Evolutionary conservation across 2,888 invertebrate genomes (phyloP).

Genomic region (Lamproptera curius): DNA sequence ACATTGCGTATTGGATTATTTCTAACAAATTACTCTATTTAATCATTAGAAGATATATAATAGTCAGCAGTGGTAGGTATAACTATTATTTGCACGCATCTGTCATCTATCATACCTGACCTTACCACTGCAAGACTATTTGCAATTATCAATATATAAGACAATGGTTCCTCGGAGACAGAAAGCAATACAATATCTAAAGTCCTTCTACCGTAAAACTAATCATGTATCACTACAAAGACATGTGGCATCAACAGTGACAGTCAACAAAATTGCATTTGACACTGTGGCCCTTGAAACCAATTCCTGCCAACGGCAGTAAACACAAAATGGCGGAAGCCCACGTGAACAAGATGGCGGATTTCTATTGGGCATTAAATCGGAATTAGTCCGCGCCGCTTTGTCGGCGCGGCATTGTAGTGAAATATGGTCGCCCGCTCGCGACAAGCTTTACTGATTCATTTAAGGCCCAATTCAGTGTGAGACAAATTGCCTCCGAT

Average conservation of each 20-base stretch:
- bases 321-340: constrained; percentile 27
- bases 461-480: constrained; percentile 16
- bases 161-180: too few species aligned
- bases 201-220: too few species aligned
- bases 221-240: neutral
- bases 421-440: constrained; percentile 12
- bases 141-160: too few species aligned
- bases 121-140: too few species aligned
- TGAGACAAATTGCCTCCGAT: constrained; percentile 20
- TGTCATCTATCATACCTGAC: too few species aligned
- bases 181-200: too few species aligned
- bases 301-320: constrained; percentile 18
- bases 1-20: too few species aligned
- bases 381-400: constrained; percentile 39
- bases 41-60: too few species aligned
- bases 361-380: constrained; percentile 41
- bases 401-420: constrained; percentile 18
- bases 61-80: too few species aligned
- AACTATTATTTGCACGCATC: too few species aligned
- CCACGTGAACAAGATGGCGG: constrained; percentile 37
- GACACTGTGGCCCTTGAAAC: constrained; percentile 6
- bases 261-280: constrained; percentile 3
- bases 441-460: constrained; percentile 13
- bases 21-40: too few species aligned
- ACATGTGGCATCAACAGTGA: neutral